Evolutionary conservation across 1,140 invertebrate genomes (phyloP), one percentile per base, ranked within the genome.

Genomic region (Drosophila busckii): DNA sequence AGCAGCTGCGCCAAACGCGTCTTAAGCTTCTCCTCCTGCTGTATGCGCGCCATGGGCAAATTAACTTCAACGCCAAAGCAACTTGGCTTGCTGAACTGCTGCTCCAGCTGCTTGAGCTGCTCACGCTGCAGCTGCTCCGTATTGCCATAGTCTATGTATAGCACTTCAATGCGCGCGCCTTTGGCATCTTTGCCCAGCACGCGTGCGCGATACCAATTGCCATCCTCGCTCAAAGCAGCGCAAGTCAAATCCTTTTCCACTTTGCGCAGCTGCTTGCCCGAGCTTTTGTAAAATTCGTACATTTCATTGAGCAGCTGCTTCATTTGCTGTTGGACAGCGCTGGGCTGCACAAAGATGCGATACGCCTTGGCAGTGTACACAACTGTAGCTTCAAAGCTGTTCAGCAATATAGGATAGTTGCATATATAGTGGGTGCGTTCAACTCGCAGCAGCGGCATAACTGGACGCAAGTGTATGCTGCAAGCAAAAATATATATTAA

Each of bases 101-200:
- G 37, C 9, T 92, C 89, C 8, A 92, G 82, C 16, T 76, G 59
- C 50, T 90, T 90, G 0, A 93, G 59, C 5, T 86, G 73, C 0
- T 85, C 54, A 2, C 88, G 84, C 1, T 88, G 29, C 0, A 94
- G 84, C 15, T 78, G 88, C 85, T 94, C 93, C 16, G 89, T 89
- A 84, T 95, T 94, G 5, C 94, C 94, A 86, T 94, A 95, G 84
- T 96, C 94, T 2, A 94, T 86, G 84, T 93, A 95, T 5, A 90
- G 87, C 0, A 95, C 91, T 48, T 88, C 89, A 2, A 90, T 88
- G 5, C 44, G 37, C 0, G 44, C 16, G 7, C 32, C n/a, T 87
- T 85, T 66, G 8, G 87, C 87, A 28, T 88, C 80, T 2, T 89
- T 66, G 13, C 83, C 85, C 3, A 88, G 20, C 8, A 93, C 89